Base-by-base conservation (phyloP, 2,113 vertebrate species). In the Plecturocebus donacophilus region DNA sequence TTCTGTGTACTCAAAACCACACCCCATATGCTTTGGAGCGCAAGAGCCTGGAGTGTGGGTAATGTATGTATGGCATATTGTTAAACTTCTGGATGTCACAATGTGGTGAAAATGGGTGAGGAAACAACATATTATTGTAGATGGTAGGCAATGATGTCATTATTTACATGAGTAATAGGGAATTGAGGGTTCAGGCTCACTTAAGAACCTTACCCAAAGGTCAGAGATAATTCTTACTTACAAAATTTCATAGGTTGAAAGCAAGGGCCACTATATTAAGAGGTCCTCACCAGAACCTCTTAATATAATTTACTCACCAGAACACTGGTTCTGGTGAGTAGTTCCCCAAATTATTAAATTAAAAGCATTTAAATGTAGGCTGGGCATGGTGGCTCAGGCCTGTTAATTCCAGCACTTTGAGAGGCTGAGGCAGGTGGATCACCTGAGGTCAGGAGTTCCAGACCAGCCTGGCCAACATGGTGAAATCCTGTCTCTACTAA, bases 291-390 rank as follows among this genome's bases (percentile, higher is more conserved):
- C 5, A 52, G 52, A 52, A 52, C 52, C 52, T 52, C 52, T 52
- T 52, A 52, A 52, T 52, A 52, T 52, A 4, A 52, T 52, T 52
- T 52, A 52, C 16, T 17, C 52, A 17, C 16, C 16, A 52, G 52
- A 89, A 45, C 35, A 58, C 17, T 61, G 30, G 8, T 49, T 96
- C 35, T 56, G 19, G 27, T 66, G 45, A 96, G 8, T 49, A 66
- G 38, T 66, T 84, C 68, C 7, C 20, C 80, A 84, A 79, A 73
- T 64, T 85, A 38, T 88, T 91, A 73, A 42, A 49, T 81, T 70
- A 70, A 94, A 93, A 86, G 6, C 32, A 96, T 93, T 83, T 87
- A 54, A 95, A 87, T 83, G 9, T 5, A 61, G 25, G 25, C 58
- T 25, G 25, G 25, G 25, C 25, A 12, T 12, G 25, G 58, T 61